phyloP scores from a whole-genome alignment of 2,888 invertebrate species.

The Tachina lurida region DNA sequence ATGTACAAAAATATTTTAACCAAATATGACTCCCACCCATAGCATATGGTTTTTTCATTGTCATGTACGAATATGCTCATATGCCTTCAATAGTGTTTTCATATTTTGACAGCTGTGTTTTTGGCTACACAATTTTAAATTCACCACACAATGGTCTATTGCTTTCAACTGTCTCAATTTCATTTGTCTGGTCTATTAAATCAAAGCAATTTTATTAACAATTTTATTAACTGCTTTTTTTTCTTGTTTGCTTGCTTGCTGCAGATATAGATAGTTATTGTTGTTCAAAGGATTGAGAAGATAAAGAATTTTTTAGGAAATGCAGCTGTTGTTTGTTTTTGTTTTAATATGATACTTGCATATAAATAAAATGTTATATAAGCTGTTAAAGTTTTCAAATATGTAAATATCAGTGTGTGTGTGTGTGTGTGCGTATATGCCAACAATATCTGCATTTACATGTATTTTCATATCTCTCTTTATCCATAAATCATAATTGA shows the following conservation, averaged over 20 bases:
- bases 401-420: neutral
- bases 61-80: slow-evolving; percentile 17
- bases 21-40: slow-evolving; percentile 58
- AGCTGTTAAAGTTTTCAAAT: slow-evolving; percentile 4
- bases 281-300: slow-evolving; percentile 50
- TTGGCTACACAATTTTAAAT: neutral
- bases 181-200: slow-evolving; percentile 33
- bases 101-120: slow-evolving; percentile 62
- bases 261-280: slow-evolving; percentile 49
- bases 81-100: slow-evolving; percentile 25
- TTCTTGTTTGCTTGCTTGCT: slow-evolving; percentile 9
- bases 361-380: slow-evolving; percentile 9
- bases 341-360: slow-evolving; percentile 9
- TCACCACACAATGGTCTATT: neutral
- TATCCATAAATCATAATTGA: slow-evolving; percentile 32
- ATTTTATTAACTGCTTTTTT: slow-evolving; percentile 47
- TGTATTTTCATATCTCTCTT: slow-evolving; percentile 19
- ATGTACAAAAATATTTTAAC: slow-evolving; percentile 47
- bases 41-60: slow-evolving; percentile 28
- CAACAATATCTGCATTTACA: neutral
- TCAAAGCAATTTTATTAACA: slow-evolving; percentile 53
- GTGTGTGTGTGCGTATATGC: too few relatives aligned
- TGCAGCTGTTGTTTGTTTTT: slow-evolving; percentile 56
- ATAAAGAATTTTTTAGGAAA: slow-evolving; percentile 35
- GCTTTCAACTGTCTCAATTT: slow-evolving; percentile 24